A percentile compares a stretch with the other conserved stretches of the same genome.
phyloP scores from a whole-genome alignment of 2,113 vertebrate genomes.

The Stegostoma tigrinum region DNA sequence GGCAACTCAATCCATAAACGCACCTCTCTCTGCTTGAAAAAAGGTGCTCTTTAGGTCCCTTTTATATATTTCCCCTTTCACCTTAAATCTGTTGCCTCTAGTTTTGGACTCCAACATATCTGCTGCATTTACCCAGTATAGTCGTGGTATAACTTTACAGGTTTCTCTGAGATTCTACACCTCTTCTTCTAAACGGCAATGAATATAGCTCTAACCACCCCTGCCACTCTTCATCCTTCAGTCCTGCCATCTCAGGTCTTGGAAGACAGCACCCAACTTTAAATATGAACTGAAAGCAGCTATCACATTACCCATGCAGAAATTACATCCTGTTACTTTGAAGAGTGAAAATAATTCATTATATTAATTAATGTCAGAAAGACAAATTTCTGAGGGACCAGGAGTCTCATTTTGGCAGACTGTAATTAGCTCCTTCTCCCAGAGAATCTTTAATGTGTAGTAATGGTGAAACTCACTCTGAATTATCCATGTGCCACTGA shows the following conservation, averaged over 20 bases:
- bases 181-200: too few relatives aligned
- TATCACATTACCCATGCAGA: background rate
- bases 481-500: background rate
- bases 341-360: background rate
- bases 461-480: background rate
- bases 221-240: too few relatives aligned
- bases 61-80: too few relatives aligned
- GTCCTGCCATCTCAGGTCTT: background rate
- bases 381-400: conserved; percentile 10
- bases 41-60: too few relatives aligned
- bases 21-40: too few relatives aligned
- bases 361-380: conserved; percentile 7
- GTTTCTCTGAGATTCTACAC: too few relatives aligned
- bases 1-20: too few relatives aligned
- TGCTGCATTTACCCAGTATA: too few relatives aligned
- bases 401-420: conserved; percentile 11
- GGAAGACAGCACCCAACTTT: background rate
- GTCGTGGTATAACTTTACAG: too few relatives aligned
- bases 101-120: too few relatives aligned
- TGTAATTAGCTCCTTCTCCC: conserved; percentile 19
- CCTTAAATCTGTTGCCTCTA: too few relatives aligned
- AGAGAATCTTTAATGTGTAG: conserved; percentile 4
- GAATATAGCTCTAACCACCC: too few relatives aligned
- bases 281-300: background rate
- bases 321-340: background rate